These are phyloP conservation scores for Pristis pectinata DNA, from an alignment of 2,797 vertebrate genomes.

Conservation along the genomic window DNA sequence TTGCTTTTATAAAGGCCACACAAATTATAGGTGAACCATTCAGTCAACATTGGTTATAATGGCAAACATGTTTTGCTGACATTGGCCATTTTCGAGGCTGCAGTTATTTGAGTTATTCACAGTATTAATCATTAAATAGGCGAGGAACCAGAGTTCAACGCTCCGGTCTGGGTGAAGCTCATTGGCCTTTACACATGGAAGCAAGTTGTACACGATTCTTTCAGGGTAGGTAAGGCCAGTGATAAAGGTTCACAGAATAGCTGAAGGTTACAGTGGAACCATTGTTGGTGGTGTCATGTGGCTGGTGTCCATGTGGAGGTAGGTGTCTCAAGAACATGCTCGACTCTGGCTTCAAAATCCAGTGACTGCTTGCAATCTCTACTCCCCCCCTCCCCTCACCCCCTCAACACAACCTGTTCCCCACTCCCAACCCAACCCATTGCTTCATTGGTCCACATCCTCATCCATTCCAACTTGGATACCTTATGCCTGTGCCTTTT, in stretches of 20 bases:
- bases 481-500: background rate
- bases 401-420: too few species aligned
- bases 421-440: too few species aligned
- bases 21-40: slow-evolving; percentile 4
- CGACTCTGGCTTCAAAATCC: too few species aligned
- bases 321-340: background rate
- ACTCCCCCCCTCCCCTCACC: too few species aligned
- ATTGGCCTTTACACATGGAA: background rate
- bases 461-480: background rate
- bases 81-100: background rate
- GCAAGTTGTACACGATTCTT: background rate
- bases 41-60: background rate
- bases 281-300: background rate
- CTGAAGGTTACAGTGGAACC: background rate
- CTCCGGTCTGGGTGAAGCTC: background rate
- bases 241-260: background rate
- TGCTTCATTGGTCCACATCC: background rate
- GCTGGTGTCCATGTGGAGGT: background rate
- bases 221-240: background rate
- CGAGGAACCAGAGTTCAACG: background rate
- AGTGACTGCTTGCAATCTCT: background rate
- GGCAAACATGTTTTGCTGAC: background rate
- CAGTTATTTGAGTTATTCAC: background rate
- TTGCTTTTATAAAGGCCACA: background rate
- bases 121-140: background rate